phyloP scores from a whole-genome alignment of 1,140 invertebrate genomes.

The Ceratina japonica region DNA sequence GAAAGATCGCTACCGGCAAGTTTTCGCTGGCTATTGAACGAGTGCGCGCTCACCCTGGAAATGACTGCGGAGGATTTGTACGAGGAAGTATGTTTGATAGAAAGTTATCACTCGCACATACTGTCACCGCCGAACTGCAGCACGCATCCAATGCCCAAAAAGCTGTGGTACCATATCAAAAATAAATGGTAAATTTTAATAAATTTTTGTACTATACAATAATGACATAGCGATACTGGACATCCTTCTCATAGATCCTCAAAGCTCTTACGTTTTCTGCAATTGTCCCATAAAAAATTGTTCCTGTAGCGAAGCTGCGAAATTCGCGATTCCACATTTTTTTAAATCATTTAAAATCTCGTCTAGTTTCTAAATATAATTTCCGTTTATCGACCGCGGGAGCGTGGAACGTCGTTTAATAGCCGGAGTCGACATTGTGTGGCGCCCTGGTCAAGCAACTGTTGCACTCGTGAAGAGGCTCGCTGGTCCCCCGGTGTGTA shows the following conservation, averaged over 20 bases:
- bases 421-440: slow-evolving; percentile 1
- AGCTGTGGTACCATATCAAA: slow-evolving; percentile 21
- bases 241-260: background rate
- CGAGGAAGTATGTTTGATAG: slow-evolving; percentile 74
- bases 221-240: slow-evolving; percentile 1
- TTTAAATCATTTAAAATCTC: no score
- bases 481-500: slow-evolving; percentile 27
- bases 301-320: no score
- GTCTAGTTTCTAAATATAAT: background rate
- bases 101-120: slow-evolving; percentile 64
- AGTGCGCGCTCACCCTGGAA: slow-evolving; percentile 77
- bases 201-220: no score
- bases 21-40: slow-evolving; percentile 80
- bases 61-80: slow-evolving; percentile 76
- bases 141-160: background rate
- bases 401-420: background rate
- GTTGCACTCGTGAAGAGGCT: slow-evolving; percentile 42
- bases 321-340: background rate
- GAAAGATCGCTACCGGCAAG: slow-evolving; percentile 75
- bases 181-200: slow-evolving; percentile 35
- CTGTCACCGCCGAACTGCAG: slow-evolving; percentile 14
- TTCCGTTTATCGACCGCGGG: slow-evolving; percentile 31
- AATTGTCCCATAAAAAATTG: no score
- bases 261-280: background rate
- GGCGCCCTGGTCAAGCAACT: slow-evolving; percentile 40